These are phyloP conservation scores for Anniella stebbinsi DNA, from an alignment of 2,797 vertebrate species.

Conservation along the genomic window DNA sequence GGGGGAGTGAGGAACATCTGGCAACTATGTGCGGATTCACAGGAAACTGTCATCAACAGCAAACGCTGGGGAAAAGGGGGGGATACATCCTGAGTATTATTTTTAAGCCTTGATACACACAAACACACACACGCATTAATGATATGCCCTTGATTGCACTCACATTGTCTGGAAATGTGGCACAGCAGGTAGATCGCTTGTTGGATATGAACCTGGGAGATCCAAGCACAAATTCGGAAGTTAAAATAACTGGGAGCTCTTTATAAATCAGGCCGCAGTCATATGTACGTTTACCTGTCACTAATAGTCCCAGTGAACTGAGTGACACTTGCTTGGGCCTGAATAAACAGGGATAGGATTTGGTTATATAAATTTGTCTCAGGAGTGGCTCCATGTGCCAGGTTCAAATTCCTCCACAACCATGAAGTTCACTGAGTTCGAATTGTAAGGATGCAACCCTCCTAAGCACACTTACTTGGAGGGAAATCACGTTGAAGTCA, in stretches of 20 bases:
- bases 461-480: not conserved
- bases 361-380: not conserved
- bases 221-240: not conserved
- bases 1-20: not conserved
- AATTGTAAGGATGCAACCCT: not conserved
- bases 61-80: not conserved
- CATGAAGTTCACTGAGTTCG: not conserved
- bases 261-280: not conserved
- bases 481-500: not conserved
- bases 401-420: not conserved
- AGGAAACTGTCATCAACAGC: not conserved
- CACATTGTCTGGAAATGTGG: not conserved
- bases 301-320: not conserved
- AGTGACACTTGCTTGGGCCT: not conserved
- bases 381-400: not conserved
- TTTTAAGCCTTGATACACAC: not conserved
- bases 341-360: not conserved
- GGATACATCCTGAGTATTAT: not conserved
- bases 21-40: conserved; percentile 7
- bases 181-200: not conserved
- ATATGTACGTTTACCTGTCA: not conserved
- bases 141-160: not conserved
- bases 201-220: not conserved
- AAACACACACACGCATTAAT: not conserved
- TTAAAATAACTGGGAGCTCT: not conserved